Evolutionary conservation across 2,797 vertebrate species (phyloP).

Genomic region (Cynodonichthys magdalenae): DNA sequence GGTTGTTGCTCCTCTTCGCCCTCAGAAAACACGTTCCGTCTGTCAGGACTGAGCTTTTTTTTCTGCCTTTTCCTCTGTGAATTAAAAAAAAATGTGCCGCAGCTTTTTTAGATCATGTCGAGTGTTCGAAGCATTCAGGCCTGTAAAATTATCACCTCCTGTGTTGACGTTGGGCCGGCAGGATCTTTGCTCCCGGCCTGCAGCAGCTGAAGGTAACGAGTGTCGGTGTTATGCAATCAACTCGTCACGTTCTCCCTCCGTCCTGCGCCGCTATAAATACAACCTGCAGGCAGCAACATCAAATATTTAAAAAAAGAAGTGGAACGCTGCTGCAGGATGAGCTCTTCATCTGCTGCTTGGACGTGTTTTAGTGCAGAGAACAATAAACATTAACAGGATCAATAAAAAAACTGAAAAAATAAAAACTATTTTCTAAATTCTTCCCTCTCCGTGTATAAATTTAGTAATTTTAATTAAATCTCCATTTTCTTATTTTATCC

Average conservation of each 20-base stretch:
- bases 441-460: too few species aligned
- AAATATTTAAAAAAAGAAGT: slow-evolving; percentile 11
- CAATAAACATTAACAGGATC: too few species aligned
- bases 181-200: slow-evolving; percentile 38
- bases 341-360: slow-evolving; percentile 36
- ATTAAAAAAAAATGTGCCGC: slow-evolving; percentile 18
- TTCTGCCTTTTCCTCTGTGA: slow-evolving; percentile 19
- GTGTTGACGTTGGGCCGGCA: slow-evolving; percentile 14
- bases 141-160: slow-evolving; percentile 63
- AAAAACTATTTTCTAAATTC: too few species aligned
- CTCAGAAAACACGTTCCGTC: slow-evolving; percentile 46
- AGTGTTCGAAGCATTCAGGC: slow-evolving; percentile 47
- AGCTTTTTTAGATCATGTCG: slow-evolving; percentile 35
- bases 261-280: slow-evolving; percentile 64
- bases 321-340: slow-evolving; percentile 42
- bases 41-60: slow-evolving; percentile 54
- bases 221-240: slow-evolving; percentile 64
- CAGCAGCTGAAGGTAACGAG: slow-evolving; percentile 48
- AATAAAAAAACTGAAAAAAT: too few species aligned
- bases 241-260: slow-evolving; percentile 9
- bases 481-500: too few species aligned
- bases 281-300: slow-evolving; percentile 46
- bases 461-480: too few species aligned
- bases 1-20: slow-evolving; percentile 26
- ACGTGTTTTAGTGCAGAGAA: too few species aligned